Evolutionary conservation across 1,140 invertebrate species (phyloP), one percentile per base, ranked within the genome.

Genomic region (Orussus abietinus): DNA sequence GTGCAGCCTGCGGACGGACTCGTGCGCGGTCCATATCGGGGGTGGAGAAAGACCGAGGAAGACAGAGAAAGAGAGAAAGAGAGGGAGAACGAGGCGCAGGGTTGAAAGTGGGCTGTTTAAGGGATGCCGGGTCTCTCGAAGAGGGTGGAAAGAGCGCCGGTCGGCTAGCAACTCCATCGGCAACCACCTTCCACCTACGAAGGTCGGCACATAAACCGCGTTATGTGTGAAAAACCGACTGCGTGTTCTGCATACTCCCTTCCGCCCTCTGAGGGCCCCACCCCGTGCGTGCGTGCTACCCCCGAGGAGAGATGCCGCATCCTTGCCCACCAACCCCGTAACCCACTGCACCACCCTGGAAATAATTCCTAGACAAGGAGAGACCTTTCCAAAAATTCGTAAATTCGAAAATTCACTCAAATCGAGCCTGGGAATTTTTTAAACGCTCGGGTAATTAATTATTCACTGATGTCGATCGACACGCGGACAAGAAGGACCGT

Each of bases 141-240:
- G 31, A 41, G 39, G 25, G 39, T 33, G 36, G 26, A 18, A 13
- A 38, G 30, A 44, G 25, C 42, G 21, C 36, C 15, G 38, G 45
- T 51, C 38, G 45, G 45, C 26, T 42, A 47, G 45, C 42, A 54
- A 54, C 51, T 45, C 19, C 36, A 29, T 36, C 41, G 44, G 36
- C 31, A 18, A 22, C 42, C 34, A 45, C 29, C 35, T 38, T 31
- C 33, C 44, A 42, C 31, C 42, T 47, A 11, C 12, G n/a, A 31
- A 45, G n/a, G 11, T 31, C 3, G 31, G 25, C 9, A 38, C 45
- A 32, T 35, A 18, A 19, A 44, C 21, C 15, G n/a, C 22, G 22
- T 25, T 25, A 25, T 25, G 22, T 25, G 22, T 6, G n/a, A 25
- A n/a, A n/a, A 25, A 25, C 22, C 6, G 6, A 7, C 22, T 25